A percentile compares a stretch with the other conserved stretches of the same genome.
Conservation (phyloP, 2,113 vertebrate genomes). For the Seriola quinqueradiata region DNA sequence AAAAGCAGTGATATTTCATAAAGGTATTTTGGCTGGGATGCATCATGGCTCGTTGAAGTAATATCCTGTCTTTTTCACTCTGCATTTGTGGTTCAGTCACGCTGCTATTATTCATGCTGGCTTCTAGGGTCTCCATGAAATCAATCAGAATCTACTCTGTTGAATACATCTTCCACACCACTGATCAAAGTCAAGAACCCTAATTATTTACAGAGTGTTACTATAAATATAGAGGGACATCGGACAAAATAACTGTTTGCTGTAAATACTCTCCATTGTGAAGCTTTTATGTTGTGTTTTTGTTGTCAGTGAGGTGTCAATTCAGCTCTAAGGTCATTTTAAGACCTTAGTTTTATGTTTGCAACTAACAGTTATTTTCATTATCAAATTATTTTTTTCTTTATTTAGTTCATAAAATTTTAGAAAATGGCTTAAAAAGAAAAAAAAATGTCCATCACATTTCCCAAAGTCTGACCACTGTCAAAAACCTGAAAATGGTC, state of each 20-base stretch:
- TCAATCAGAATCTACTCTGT: conserved; percentile 51
- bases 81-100: conserved; percentile 48
- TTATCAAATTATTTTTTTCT: no score
- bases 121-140: conserved; percentile 49
- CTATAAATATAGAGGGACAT: background rate
- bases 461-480: background rate
- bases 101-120: conserved; percentile 55
- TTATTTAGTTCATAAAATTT: no score
- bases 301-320: background rate
- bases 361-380: background rate
- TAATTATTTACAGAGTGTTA: conserved; percentile 35
- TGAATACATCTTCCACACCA: conserved; percentile 45
- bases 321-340: background rate
- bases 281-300: background rate
- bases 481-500: background rate
- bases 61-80: conserved; percentile 42
- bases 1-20: conserved; percentile 56
- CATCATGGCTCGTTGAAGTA: conserved; percentile 39
- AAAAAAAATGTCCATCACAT: no score
- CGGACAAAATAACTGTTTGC: background rate
- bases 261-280: background rate
- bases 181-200: conserved; percentile 52
- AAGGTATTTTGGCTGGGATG: conserved; percentile 28
- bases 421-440: no score
- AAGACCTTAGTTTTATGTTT: background rate